Base-by-base conservation (phyloP, 1,140 invertebrate species). In the Trissolcus basalis region DNA sequence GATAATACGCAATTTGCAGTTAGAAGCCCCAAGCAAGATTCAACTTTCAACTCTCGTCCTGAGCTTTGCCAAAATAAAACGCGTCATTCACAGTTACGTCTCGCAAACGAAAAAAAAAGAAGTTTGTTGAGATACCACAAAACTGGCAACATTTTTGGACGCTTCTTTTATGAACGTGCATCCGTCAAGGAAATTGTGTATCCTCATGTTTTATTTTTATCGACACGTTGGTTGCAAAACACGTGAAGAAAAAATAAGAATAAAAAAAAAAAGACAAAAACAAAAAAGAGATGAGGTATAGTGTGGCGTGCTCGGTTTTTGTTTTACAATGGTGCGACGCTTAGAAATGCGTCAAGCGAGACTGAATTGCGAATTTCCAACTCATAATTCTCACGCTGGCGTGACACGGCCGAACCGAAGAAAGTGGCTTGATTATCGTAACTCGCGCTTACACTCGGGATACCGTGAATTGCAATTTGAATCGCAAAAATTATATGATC, bases 311-410 rank as follows among this genome's bases (percentile, higher is more conserved):
- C 19, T 27, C 19, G 19, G 19, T 27, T 59, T 32, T 9, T 59
- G 41, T 58, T 68, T 58, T 58, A 44, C 54, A 50, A 50, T 56
- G n/a, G 67, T 64, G 59, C 68, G 59, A 59, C 47, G 63, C 43
- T 55, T 8, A 44, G 68, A 71, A 71, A 71, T 44, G 45, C 45
- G 58, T 41, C 48, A 16, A 55, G 59, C 32, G 36, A 56, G 56
- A 55, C 61, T 55, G 16, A 61, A 49, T 55, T 43, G 51, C 43
- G 50, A 13, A 70, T 70, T 70, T 48, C 7, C 11, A 43, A 10
- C 54, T 35, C 53, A 43, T 53, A 27, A 27, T 27, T 27, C 19
- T 27, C 50, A 49, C 53, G 51, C 27, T 27, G n/a, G 45, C n/a
- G n/a, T 35, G 51, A 39, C 45, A 39, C 49, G 16, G 15, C 1